Base-by-base conservation (phyloP, 2,113 vertebrate genomes). In the Phycodurus eques region DNA sequence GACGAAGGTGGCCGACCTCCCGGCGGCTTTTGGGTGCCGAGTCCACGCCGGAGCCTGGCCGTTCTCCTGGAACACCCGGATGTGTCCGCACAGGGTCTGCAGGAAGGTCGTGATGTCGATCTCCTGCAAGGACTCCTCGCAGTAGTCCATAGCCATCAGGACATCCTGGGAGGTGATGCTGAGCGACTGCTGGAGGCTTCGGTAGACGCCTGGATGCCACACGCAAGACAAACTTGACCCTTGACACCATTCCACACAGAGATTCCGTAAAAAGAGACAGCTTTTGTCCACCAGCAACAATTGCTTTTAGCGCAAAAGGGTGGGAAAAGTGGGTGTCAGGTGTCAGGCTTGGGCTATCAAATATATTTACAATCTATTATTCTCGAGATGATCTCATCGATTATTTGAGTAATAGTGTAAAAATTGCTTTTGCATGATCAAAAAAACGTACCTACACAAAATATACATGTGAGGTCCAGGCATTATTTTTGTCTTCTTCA, bases 91-190 rank as follows among this genome's bases (percentile, higher is more conserved):
- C n/a, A 99, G 92, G 0, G 96, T 95, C 59, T 96, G 93, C 74
- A 99, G 90, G 80, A 98, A 99, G 71, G 93, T 85, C 13, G 95
- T 97, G 92, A 99, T 93, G 78, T 99, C 97, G 0, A 99, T 93
- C 89, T 99, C 97, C 83, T 98, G 96, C 6, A 99, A 92, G 0
- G 96, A 94, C 71, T 99, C 98, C 81, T 99, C 98, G 82, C 98
- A 99, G 89, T 96, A 97, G 86, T 99, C 98, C 87, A 98, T 94
- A 4, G 98, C 95, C 60, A 94, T 93, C 68, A 99, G 92, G 6
- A 99, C 74, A 44, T 99, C 97, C 83, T 95, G 95, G 12, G 95
- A 95, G 75, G 91, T 92, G 81, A 99, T 92, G 35, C 71, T 92
- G 85, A 94, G 92, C 1, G 93, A 93, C 83, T 96, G 96, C 89